Base-by-base conservation (phyloP, 2,888 invertebrate species). In the Nematopogon swammerdamellus region DNA sequence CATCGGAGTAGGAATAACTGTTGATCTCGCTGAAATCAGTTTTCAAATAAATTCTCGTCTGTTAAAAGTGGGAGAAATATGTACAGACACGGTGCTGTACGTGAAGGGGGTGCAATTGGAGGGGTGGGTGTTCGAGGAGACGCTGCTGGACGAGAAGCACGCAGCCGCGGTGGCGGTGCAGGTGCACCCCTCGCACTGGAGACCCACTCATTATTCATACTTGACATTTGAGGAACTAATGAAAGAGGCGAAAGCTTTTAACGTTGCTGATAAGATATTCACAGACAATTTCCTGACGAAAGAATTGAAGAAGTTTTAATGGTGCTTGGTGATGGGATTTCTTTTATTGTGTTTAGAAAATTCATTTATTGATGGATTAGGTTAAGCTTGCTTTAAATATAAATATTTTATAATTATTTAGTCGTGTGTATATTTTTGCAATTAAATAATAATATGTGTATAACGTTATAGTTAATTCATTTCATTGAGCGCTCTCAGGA, bases 71-170 rank as follows among this genome's bases (percentile, higher is more conserved):
- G 70, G 70, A 11, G 63, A 70, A 46, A 57, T 75, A 55, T 68
- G 83, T 1, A 80, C 68, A 0, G 88, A 91, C 63, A 92, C 93
- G 1, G 72, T 72, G 47, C 68, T 96, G 44, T 83, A 74, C 60
- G 72, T 88, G 14, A 81, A 86, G 55, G 84, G 83, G 51, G 63
- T 71, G 46, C 67, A 80, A 51, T 75, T 80, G 46, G 60, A 71
- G 11, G 72, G 84, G 51, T 97, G 92, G 92, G 58, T 74, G 43
- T 96, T 97, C 75, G 89, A 95, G 63, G 97, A 97, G 72, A 87
- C 86, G 42, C 70, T 92, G 56, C 59, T 95, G 45, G 87, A 92
- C 67, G 76, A 84, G 0, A 75, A 84, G 49, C 92, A 96, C 70
- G 87, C 89, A 63, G 89, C 91, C 18, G 86, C 91, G 18, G 89